Percentiles rank a stretch among this genome's conserved stretches.
phyloP scores from a whole-genome alignment of 2,113 vertebrate genomes.

The Kryptolebias marmoratus region DNA sequence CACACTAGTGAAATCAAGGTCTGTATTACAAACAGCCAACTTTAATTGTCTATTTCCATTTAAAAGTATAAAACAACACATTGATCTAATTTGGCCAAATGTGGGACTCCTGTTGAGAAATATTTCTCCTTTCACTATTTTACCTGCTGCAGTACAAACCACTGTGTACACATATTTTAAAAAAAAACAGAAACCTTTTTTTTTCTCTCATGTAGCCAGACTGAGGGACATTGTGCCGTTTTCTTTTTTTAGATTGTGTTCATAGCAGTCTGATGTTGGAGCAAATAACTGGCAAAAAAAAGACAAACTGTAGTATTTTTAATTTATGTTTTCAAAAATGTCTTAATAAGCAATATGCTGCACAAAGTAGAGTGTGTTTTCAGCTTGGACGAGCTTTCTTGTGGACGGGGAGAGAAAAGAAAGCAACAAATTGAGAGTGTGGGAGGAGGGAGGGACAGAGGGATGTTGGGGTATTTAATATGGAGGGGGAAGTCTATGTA shows the following conservation, averaged over 20 bases:
- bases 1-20: constrained; percentile 28
- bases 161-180: constrained; percentile 38
- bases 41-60: not conserved
- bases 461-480: constrained; percentile 78
- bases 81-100: constrained; percentile 44
- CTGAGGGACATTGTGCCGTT: constrained; percentile 77
- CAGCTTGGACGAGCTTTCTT: constrained; percentile 66
- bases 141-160: constrained; percentile 34
- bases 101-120: constrained; percentile 43
- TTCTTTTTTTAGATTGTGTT: constrained; percentile 59
- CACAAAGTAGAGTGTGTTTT: constrained; percentile 79
- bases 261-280: constrained; percentile 54
- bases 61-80: not conserved
- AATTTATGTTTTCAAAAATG: constrained; percentile 82
- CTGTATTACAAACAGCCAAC: constrained; percentile 1
- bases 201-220: constrained; percentile 67
- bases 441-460: constrained; percentile 27
- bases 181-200: constrained; percentile 35
- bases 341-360: constrained; percentile 84
- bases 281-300: constrained; percentile 39
- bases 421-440: constrained; percentile 32
- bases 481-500: constrained; percentile 75
- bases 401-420: constrained; percentile 23
- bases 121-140: constrained; percentile 23
- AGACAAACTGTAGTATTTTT: constrained; percentile 76